Percentiles rank a stretch among this genome's conserved stretches.
phyloP scores from a whole-genome alignment of 1,140 invertebrate species.

The Dendroctonus ponderosae region DNA sequence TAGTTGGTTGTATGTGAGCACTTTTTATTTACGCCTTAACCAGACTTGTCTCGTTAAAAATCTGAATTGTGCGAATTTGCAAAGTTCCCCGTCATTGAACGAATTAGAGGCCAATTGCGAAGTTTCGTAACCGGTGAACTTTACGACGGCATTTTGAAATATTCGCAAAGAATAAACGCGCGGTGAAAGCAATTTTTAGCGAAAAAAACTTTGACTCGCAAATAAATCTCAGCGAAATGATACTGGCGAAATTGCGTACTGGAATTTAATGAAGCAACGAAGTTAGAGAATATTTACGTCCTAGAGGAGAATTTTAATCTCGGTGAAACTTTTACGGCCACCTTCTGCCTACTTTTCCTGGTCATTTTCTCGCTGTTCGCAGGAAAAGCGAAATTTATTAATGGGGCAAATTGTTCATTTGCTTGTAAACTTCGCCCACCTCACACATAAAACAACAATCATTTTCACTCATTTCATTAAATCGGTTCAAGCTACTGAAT shows the following conservation, averaged over 20 bases:
- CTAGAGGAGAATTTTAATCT: constrained; percentile 9
- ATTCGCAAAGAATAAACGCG: constrained; percentile 1
- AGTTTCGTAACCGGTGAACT: no score
- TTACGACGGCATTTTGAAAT: no score
- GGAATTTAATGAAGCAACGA: constrained; percentile 22
- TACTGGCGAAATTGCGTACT: constrained; percentile 8
- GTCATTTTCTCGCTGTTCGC: not conserved
- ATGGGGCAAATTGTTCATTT: not conserved
- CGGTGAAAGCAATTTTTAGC: constrained; percentile 1
- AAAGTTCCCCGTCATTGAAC: no score
- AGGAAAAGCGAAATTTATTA: constrained; percentile 10
- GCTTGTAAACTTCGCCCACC: no score
- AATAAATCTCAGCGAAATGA: constrained; percentile 11
- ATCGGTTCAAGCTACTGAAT: no score
- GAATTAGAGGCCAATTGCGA: no score
- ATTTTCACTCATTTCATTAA: no score
- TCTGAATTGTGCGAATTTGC: no score
- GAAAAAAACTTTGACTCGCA: not conserved
- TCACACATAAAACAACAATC: no score
- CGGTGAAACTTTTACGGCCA: constrained; percentile 10
- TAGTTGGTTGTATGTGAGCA: no score
- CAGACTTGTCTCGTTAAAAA: no score
- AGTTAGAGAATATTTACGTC: constrained; percentile 19
- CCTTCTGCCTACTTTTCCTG: not conserved
- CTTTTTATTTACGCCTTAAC: no score